phyloP scores from a whole-genome alignment of 2,113 vertebrate species.

The Orthonyx spaldingii region DNA sequence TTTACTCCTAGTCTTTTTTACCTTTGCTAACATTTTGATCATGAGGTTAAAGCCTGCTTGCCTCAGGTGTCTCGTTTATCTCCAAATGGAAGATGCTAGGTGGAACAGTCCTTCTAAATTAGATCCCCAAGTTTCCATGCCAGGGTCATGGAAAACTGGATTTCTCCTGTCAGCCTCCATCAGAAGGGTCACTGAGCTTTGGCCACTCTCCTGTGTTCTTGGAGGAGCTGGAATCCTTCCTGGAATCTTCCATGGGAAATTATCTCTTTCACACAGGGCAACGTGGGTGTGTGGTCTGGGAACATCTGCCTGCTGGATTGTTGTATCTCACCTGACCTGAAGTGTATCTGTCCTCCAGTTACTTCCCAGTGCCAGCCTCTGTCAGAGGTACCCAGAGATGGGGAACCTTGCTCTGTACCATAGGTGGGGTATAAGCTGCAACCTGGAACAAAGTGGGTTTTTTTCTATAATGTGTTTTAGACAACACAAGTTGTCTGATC shows the following conservation, averaged over 20 bases:
- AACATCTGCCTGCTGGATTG: rapidly evolving
- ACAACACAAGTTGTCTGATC: neutral
- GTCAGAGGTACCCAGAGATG: neutral
- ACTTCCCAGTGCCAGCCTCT: neutral
- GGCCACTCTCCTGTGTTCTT: neutral
- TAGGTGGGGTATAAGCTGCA: neutral
- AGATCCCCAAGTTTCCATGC: neutral
- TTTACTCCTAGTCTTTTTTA: neutral
- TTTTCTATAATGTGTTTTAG: neutral
- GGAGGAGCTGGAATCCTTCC: neutral
- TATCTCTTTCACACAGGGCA: rapidly evolving
- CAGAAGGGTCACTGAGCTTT: neutral
- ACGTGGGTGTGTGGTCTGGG: rapidly evolving
- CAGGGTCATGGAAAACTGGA: neutral
- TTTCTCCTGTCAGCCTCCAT: neutral
- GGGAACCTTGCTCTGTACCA: neutral
- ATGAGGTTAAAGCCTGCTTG: neutral
- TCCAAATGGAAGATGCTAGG: neutral
- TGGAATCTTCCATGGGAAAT: rapidly evolving
- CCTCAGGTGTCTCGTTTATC: neutral
- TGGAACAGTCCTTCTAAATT: neutral
- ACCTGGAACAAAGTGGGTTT: neutral
- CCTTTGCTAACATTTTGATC: neutral
- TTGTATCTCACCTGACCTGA: neutral
- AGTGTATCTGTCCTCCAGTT: neutral